Conservation (phyloP, 2,797 vertebrate species). For the Echeneis naucrates region DNA sequence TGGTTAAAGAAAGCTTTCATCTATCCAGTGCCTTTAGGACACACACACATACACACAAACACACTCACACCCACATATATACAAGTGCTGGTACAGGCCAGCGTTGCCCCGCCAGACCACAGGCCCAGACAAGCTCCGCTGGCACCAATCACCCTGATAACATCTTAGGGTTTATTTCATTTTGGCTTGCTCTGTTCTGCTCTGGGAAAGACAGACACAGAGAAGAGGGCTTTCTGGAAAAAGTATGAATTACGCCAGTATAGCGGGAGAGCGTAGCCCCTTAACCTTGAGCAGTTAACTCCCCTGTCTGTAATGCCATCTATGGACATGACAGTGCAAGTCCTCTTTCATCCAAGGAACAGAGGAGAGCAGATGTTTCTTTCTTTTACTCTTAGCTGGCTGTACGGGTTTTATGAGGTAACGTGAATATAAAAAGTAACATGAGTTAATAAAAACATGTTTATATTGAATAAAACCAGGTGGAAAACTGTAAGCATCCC, state of each 20-base stretch:
- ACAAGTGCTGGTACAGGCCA: constrained; percentile 72
- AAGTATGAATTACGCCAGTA: constrained; percentile 72
- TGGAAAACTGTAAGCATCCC: constrained; percentile 1
- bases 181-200: constrained; percentile 73
- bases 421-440: constrained; percentile 13
- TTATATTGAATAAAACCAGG: constrained; percentile 24
- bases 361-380: constrained; percentile 43
- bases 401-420: constrained; percentile 30
- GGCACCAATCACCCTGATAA: constrained; percentile 85
- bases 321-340: constrained; percentile 75
- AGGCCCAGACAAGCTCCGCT: constrained; percentile 84
- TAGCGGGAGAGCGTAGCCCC: constrained; percentile 49
- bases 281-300: constrained; percentile 70
- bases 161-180: constrained; percentile 84
- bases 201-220: constrained; percentile 71
- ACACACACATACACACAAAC: constrained; percentile 63
- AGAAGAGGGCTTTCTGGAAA: constrained; percentile 66
- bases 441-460: constrained; percentile 12
- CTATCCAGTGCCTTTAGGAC: constrained; percentile 85
- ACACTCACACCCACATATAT: constrained; percentile 51
- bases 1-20: constrained; percentile 87
- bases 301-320: constrained; percentile 67
- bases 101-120: constrained; percentile 81
- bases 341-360: constrained; percentile 45
- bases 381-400: not conserved